phyloP scores from a whole-genome alignment of 37 sponge, comb jelly and placozoan genomes.

The Lycopodina hypogea region DNA sequence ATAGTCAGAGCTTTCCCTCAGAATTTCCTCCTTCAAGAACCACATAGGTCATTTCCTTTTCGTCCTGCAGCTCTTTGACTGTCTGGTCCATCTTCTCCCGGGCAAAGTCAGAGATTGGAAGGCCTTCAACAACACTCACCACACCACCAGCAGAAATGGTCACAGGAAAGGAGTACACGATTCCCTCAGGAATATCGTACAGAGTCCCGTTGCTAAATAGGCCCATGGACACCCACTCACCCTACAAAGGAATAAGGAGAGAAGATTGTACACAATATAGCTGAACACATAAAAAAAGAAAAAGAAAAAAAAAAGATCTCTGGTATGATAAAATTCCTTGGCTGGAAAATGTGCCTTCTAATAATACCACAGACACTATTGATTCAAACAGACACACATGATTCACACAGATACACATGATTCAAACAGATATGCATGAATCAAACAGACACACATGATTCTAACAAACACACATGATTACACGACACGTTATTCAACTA shows the following conservation, averaged over 20 bases:
- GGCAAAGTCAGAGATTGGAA: slow-evolving; percentile 85
- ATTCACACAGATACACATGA: too few relatives aligned
- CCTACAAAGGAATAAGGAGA: slow-evolving; percentile 55
- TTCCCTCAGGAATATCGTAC: slow-evolving; percentile 79
- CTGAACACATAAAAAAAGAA: too few relatives aligned
- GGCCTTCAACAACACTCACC: slow-evolving; percentile 78
- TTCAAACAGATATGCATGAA: too few relatives aligned
- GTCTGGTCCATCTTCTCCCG: slow-evolving; percentile 87
- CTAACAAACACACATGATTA: too few relatives aligned
- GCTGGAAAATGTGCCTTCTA: too few relatives aligned
- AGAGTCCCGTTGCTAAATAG: slow-evolving; percentile 79
- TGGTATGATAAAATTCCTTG: too few relatives aligned
- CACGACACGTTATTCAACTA: too few relatives aligned
- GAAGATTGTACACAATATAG: too few relatives aligned
- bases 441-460: too few relatives aligned
- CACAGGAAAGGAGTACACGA: slow-evolving; percentile 95
- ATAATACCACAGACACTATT: too few relatives aligned
- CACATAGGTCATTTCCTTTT: slow-evolving; percentile 62
- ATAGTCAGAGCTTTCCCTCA: slow-evolving; percentile 14
- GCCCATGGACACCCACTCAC: slow-evolving; percentile 93
- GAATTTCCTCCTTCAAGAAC: slow-evolving; percentile 51
- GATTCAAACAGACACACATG: too few relatives aligned
- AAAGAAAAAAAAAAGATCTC: too few relatives aligned
- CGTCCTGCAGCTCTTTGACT: slow-evolving; percentile 82
- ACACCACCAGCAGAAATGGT: slow-evolving; percentile 45